phyloP scores from a whole-genome alignment of 1,140 invertebrate genomes.

The Drosophila insularis region DNA sequence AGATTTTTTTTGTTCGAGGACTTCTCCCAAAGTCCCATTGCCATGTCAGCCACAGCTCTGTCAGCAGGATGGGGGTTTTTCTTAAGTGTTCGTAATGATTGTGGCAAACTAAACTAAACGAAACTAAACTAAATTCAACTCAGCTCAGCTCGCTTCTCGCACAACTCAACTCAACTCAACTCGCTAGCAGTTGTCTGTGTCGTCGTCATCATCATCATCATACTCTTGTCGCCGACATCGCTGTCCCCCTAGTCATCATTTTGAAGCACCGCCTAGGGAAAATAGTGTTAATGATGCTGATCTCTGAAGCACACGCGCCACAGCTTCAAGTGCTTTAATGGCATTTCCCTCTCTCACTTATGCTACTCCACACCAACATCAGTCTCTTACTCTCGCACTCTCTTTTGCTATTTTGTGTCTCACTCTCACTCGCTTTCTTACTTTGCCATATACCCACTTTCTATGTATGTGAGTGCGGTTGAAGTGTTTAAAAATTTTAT shows the following conservation, averaged over 20 bases:
- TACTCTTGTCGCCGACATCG: not conserved
- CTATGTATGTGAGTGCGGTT: constrained; percentile 8
- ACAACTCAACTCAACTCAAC: constrained; percentile 41
- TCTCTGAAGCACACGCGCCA: constrained; percentile 63
- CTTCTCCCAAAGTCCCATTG: constrained; percentile 2
- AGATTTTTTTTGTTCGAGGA: constrained; percentile 52
- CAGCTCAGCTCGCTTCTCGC: constrained; percentile 8
- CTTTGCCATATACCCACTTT: not conserved
- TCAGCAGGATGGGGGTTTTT: constrained; percentile 50
- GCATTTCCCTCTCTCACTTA: constrained; percentile 28
- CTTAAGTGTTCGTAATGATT: constrained; percentile 78
- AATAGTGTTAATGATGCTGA: constrained; percentile 80
- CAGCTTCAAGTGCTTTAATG: constrained; percentile 67
- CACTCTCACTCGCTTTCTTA: not conserved
- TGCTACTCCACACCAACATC: not conserved
- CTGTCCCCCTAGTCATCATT: constrained; percentile 38
- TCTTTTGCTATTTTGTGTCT: constrained; percentile 9
- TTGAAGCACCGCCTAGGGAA: constrained; percentile 74
- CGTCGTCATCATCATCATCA: constrained; percentile 25
- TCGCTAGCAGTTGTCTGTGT: constrained; percentile 48
- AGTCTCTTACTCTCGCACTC: not conserved
- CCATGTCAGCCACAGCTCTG: constrained; percentile 55
- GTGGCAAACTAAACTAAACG: constrained; percentile 68
- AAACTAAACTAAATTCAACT: constrained; percentile 47
- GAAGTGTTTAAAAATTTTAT: constrained; percentile 63